A percentile compares a stretch with the other conserved stretches of the same genome.
phyloP scores from a whole-genome alignment of 2,113 vertebrate genomes.

The Ibidorhyncha struthersii region DNA sequence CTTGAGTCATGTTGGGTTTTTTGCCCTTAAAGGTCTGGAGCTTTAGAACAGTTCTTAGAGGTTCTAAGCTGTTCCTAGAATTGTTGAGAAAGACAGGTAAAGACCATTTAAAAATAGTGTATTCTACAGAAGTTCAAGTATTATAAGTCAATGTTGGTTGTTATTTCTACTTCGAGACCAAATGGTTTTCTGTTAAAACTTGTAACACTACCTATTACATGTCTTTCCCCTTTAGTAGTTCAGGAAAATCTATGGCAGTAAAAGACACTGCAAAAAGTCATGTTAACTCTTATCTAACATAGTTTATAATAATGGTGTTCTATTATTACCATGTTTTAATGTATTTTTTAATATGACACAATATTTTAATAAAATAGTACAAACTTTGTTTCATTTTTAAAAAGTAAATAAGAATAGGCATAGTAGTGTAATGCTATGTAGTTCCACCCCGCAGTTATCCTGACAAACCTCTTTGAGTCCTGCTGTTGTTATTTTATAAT shows the following conservation, averaged over 20 bases:
- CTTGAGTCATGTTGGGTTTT: not conserved
- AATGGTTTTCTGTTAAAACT: not conserved
- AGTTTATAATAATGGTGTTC: not conserved
- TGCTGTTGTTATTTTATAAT: not conserved
- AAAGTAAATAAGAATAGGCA: not conserved
- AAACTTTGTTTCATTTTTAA: not conserved
- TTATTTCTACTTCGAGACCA: not conserved
- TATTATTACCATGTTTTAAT: not conserved
- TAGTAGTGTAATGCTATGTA: not conserved
- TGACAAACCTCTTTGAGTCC: not conserved
- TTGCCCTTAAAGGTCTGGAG: not conserved
- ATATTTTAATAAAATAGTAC: not conserved
- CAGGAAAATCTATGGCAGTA: not conserved
- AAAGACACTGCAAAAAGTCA: not conserved
- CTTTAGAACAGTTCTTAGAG: not conserved
- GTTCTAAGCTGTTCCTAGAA: not conserved
- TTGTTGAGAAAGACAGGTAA: not conserved
- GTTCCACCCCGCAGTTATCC: not conserved
- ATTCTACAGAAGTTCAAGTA: not conserved
- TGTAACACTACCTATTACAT: not conserved
- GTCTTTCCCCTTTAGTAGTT: not conserved
- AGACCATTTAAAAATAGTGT: not conserved
- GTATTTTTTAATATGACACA: not conserved
- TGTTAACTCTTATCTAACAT: not conserved
- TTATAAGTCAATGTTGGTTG: not conserved